Percentiles rank a stretch among this genome's conserved stretches.
Conservation (phyloP, 2,797 vertebrate genomes). For the Phataginus tetradactyla region DNA sequence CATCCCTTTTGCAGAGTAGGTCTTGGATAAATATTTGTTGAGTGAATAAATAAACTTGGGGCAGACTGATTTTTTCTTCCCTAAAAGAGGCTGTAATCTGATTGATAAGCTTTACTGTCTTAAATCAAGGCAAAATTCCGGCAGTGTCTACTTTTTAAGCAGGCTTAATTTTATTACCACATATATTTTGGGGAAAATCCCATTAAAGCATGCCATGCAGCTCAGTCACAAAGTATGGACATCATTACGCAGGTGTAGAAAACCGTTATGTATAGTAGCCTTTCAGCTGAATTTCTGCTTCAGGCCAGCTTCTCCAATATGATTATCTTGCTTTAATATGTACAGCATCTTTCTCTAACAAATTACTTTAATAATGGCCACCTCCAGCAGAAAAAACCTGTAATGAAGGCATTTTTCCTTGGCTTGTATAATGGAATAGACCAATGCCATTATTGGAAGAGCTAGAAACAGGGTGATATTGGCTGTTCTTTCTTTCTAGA, state of each 20-base stretch:
- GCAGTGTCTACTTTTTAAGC: not conserved
- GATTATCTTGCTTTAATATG: not conserved
- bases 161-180: not conserved
- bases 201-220: not conserved
- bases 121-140: constrained; percentile 8
- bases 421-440: not conserved
- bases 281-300: not conserved
- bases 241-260: not conserved
- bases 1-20: not conserved
- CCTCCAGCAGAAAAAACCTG: not conserved
- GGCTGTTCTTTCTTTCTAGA: not conserved
- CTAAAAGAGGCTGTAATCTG: not conserved
- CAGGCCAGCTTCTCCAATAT: not conserved
- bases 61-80: not conserved
- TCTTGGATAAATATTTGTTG: constrained; percentile 15
- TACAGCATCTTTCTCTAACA: not conserved
- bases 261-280: not conserved
- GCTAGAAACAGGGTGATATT: not conserved
- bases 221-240: not conserved
- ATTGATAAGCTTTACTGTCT: not conserved
- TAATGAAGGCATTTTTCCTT: not conserved
- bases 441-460: not conserved
- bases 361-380: constrained; percentile 41
- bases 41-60: not conserved
- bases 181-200: constrained; percentile 5